Conservation (phyloP, 2,113 vertebrate genomes). For the Girardinichthys multiradiatus region DNA sequence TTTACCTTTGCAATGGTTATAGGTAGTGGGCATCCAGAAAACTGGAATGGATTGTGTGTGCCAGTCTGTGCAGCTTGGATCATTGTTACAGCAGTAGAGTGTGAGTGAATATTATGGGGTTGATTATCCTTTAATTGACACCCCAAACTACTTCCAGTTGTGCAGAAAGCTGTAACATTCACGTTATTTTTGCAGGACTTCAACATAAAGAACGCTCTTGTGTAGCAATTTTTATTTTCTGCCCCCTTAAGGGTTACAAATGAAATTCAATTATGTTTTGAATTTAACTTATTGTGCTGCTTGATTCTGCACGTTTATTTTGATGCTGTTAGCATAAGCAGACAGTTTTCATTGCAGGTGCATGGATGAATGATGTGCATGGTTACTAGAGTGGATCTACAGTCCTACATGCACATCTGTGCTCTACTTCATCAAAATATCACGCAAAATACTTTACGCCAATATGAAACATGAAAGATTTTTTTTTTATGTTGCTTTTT, state of each 20-base stretch:
- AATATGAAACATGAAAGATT: background rate
- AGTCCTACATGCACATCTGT: slow-evolving; percentile 47
- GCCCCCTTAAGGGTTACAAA: background rate
- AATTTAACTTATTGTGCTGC: background rate
- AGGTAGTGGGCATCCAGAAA: too few relatives aligned
- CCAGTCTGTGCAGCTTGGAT: too few relatives aligned
- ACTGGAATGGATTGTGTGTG: too few relatives aligned
- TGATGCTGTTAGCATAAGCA: background rate
- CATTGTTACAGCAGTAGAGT: too few relatives aligned
- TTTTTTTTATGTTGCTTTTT: background rate
- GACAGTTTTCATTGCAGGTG: slow-evolving; percentile 35
- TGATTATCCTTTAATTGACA: too few relatives aligned
- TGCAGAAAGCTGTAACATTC: too few relatives aligned
- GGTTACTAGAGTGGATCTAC: slow-evolving; percentile 42
- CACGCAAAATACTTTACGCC: background rate
- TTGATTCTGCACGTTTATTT: background rate
- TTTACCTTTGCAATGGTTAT: too few relatives aligned
- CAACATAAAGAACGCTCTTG: too few relatives aligned
- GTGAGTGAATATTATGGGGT: too few relatives aligned
- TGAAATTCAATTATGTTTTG: background rate
- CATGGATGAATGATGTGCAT: background rate
- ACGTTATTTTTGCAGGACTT: too few relatives aligned
- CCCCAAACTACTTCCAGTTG: too few relatives aligned
- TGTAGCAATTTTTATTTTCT: too few relatives aligned
- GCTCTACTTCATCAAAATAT: slow-evolving; percentile 36